phyloP scores from a whole-genome alignment of 2,797 vertebrate genomes.

The Sarcoramphus papa region DNA sequence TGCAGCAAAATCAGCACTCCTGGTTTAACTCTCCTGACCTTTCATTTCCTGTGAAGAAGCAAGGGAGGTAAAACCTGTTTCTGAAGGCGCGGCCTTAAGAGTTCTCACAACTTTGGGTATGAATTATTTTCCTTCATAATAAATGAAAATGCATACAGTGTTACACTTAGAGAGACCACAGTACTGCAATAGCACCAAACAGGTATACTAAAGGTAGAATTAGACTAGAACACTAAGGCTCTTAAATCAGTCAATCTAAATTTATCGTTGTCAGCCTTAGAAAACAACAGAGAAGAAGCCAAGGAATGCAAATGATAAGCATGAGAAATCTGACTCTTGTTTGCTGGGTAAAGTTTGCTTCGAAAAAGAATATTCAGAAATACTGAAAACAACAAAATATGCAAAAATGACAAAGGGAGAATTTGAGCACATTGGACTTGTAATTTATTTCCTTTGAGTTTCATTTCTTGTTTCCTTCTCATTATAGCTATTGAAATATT shows the following conservation, averaged over 20 bases:
- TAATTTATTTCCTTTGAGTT: neutral
- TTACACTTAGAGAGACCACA: neutral
- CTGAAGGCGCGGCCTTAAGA: neutral
- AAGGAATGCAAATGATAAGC: neutral
- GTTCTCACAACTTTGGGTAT: neutral
- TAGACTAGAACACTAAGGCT: neutral
- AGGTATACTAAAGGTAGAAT: neutral
- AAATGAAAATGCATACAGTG: neutral
- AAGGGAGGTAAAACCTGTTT: neutral
- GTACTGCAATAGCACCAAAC: neutral
- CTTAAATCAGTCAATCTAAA: neutral
- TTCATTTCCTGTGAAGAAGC: neutral
- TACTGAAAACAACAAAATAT: neutral
- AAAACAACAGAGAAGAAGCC: neutral
- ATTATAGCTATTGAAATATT: slow-evolving; percentile 1
- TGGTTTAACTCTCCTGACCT: neutral
- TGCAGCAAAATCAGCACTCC: neutral
- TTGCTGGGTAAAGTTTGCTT: neutral
- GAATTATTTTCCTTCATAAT: neutral
- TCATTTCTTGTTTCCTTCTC: neutral
- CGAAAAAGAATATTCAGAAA: neutral
- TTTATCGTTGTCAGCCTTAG: neutral
- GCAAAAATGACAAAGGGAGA: neutral
- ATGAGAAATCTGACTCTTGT: neutral
- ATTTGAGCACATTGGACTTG: neutral